These are phyloP conservation scores for Lepeophtheirus salmonis DNA, from an alignment of 1,140 invertebrate genomes.

Conservation along the genomic window DNA sequence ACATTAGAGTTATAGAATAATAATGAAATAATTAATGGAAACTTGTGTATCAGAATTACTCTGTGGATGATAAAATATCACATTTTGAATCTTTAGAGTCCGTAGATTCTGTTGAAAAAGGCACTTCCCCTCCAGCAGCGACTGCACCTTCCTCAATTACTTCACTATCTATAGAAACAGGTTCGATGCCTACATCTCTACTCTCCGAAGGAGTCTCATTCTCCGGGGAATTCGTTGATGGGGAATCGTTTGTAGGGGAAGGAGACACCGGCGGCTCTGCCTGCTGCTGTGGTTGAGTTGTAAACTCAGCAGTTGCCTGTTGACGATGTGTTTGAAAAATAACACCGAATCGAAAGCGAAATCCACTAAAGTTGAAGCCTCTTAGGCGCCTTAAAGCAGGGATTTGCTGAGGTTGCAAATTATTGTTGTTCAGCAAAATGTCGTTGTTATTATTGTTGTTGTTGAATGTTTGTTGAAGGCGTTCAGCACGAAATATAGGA, in stretches of 20 bases:
- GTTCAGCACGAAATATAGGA: neutral
- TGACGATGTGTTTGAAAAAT: constrained; percentile 8
- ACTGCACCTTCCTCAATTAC: neutral
- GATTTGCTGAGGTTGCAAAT: neutral
- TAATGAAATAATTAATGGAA: no score
- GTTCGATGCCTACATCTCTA: neutral
- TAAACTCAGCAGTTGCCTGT: neutral
- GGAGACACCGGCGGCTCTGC: neutral
- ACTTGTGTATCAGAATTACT: no score
- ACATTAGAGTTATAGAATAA: no score
- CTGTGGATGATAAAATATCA: no score
- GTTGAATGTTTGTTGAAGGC: neutral
- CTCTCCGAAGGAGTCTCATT: neutral
- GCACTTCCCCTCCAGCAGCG: no score
- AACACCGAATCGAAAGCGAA: constrained; percentile 14
- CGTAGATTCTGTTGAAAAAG: no score
- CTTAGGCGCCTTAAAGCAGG: neutral
- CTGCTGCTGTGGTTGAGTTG: neutral
- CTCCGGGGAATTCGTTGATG: neutral
- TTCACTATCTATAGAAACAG: neutral
- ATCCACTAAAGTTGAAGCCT: constrained; percentile 8
- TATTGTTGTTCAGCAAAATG: neutral
- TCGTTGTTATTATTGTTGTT: constrained; percentile 17
- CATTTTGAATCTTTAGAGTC: no score
- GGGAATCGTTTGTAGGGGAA: neutral